Evolutionary conservation across 2,113 vertebrate genomes (phyloP).

Genomic region (Ceratotherium simum): DNA sequence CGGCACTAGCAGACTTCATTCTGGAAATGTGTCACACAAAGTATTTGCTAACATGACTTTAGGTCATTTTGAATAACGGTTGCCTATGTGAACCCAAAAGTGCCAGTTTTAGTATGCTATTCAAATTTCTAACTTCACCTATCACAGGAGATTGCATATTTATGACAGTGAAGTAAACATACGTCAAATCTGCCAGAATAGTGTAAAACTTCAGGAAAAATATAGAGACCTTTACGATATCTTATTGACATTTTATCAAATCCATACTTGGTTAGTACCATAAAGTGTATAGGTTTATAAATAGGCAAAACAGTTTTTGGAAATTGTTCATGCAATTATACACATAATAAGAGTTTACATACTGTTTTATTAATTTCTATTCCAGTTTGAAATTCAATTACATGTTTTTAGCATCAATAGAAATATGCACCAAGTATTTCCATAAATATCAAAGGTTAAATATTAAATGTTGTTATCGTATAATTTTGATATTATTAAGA

Average conservation of each 20-base stretch:
- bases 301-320: neutral
- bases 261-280: neutral
- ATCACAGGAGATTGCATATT: neutral
- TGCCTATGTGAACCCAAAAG: neutral
- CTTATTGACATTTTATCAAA: slow-evolving; percentile 31
- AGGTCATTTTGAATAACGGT: slow-evolving; percentile 24
- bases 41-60: neutral
- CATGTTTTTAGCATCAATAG: neutral
- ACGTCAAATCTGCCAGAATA: neutral
- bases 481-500: neutral
- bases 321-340: neutral
- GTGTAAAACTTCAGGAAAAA: neutral
- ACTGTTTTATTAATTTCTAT: neutral
- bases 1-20: neutral
- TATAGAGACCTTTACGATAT: neutral
- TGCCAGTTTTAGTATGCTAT: neutral
- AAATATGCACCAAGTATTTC: neutral
- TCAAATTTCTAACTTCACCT: slow-evolving; percentile 2
- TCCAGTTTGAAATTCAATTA: neutral
- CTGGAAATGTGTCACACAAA: neutral
- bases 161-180: slow-evolving; percentile 29
- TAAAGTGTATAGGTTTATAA: neutral
- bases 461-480: neutral
- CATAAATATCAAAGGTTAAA: neutral
- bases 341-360: neutral